phyloP scores from a whole-genome alignment of 2,888 invertebrate species.

The Nomada lathburiana region DNA sequence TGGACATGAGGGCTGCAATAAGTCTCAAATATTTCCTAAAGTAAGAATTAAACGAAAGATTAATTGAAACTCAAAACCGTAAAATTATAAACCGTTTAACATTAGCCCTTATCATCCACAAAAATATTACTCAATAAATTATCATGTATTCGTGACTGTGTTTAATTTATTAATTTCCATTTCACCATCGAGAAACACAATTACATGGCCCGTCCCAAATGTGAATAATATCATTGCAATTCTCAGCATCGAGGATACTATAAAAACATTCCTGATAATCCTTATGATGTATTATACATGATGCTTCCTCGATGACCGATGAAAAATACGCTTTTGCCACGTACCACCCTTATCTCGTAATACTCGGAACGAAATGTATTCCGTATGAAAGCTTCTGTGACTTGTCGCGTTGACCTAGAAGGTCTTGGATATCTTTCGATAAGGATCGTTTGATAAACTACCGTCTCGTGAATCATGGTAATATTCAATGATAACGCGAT shows the following conservation, averaged over 20 bases:
- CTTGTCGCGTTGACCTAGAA: constrained; percentile 44
- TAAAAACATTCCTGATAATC: constrained; percentile 23
- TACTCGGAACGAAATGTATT: constrained; percentile 37
- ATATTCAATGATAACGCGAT: constrained; percentile 34
- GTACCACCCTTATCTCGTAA: constrained; percentile 39
- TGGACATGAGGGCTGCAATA: not conserved
- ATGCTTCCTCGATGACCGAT: constrained; percentile 50
- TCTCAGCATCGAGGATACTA: constrained; percentile 3
- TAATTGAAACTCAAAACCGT: not conserved
- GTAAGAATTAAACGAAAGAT: not conserved
- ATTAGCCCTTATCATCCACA: not conserved
- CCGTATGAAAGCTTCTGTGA: constrained; percentile 7
- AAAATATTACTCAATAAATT: constrained; percentile 12
- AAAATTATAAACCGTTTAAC: not conserved
- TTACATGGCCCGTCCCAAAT: not conserved
- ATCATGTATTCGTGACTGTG: not conserved
- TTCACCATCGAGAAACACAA: constrained; percentile 1
- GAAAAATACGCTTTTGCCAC: constrained; percentile 50
- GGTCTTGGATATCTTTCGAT: constrained; percentile 35
- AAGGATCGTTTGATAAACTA: constrained; percentile 27
- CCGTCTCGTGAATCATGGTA: constrained; percentile 31
- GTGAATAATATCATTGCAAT: constrained; percentile 12
- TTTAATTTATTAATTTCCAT: not conserved
- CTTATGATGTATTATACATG: constrained; percentile 34
- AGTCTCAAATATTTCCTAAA: constrained; percentile 2